phyloP scores from a whole-genome alignment of 2,113 vertebrate species.

The Corythoichthys intestinalis region DNA sequence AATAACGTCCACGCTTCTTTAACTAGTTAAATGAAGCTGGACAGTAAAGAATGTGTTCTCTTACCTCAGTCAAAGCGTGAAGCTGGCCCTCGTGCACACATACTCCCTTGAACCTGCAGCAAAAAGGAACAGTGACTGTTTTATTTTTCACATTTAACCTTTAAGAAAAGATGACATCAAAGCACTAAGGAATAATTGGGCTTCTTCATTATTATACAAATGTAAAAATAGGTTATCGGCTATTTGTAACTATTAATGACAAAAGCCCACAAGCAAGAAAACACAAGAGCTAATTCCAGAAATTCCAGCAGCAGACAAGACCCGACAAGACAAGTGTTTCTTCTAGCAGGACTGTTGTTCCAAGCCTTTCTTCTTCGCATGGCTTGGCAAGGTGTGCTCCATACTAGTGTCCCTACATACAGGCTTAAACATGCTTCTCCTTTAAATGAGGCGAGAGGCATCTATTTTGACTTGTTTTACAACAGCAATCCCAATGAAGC shows the following conservation, averaged over 20 bases:
- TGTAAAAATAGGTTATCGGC: not conserved
- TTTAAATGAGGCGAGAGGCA: not conserved
- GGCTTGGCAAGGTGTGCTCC: not conserved
- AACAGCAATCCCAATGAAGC: no score
- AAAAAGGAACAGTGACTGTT: slow-evolving; percentile 30
- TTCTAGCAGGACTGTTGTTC: not conserved
- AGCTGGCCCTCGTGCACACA: slow-evolving; percentile 97
- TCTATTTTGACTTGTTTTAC: not conserved
- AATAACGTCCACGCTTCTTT: not conserved
- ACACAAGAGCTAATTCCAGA: not conserved
- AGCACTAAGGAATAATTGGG: not conserved
- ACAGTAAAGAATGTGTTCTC: slow-evolving; percentile 36
- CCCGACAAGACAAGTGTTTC: not conserved
- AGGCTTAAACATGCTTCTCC: not conserved
- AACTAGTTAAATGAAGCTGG: not conserved
- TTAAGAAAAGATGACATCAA: not conserved
- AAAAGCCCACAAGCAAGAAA: not conserved
- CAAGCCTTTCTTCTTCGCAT: not conserved
- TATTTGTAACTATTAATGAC: no score
- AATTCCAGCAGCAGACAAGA: not conserved
- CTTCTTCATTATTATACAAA: not conserved
- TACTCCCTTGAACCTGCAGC: slow-evolving; percentile 93
- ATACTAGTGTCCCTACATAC: not conserved
- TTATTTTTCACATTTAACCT: not conserved
- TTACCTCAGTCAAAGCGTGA: slow-evolving; percentile 97